phyloP scores from a whole-genome alignment of 2,888 invertebrate species.

The Macrophya annulata region DNA sequence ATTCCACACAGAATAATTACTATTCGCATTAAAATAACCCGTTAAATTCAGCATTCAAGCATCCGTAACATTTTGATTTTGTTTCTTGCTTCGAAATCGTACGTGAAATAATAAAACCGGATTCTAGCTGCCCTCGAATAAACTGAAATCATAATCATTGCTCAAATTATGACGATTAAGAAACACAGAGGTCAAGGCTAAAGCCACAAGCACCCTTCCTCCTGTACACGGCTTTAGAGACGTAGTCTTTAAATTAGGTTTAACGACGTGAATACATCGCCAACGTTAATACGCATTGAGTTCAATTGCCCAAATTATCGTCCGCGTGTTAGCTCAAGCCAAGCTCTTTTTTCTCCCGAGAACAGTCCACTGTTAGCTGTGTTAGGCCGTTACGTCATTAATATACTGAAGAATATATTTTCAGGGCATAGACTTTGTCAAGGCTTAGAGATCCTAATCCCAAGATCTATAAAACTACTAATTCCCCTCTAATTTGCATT shows the following conservation, averaged over 20 bases:
- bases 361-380: not conserved
- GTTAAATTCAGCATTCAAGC: not conserved
- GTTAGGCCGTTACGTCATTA: not conserved
- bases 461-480: conserved; percentile 5
- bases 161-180: not conserved
- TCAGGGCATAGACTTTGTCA: not conserved
- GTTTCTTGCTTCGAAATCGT: not conserved
- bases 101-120: not conserved
- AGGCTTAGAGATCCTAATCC: not conserved
- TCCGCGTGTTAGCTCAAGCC: not conserved
- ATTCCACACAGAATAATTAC: not conserved
- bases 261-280: conserved; percentile 17
- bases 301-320: conserved; percentile 34
- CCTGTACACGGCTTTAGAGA: not conserved
- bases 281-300: conserved; percentile 35
- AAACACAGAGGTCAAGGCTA: not conserved
- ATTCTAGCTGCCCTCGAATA: not conserved
- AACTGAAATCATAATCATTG: not conserved
- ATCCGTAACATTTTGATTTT: not conserved
- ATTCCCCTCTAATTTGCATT: conserved; percentile 52
- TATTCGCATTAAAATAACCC: not conserved
- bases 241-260: conserved; percentile 14
- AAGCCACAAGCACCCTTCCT: not conserved
- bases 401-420: not conserved
- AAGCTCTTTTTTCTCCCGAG: not conserved